Conservation (phyloP, 1,140 invertebrate genomes). For the Danaus melanippus region DNA sequence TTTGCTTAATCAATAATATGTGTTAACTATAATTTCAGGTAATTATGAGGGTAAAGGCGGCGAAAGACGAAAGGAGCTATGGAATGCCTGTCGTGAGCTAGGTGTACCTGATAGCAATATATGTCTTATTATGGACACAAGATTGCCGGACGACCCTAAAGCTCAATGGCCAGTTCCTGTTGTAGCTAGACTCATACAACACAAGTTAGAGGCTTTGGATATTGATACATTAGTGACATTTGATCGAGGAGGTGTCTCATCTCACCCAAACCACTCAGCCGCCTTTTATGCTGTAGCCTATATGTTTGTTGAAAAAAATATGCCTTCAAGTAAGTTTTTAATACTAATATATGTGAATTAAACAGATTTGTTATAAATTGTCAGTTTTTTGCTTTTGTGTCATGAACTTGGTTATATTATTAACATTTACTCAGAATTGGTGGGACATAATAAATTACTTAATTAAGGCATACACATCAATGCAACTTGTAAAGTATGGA, state of each 20-base stretch:
- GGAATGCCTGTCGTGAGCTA: conserved; percentile 81
- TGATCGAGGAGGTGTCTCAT: conserved; percentile 91
- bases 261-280: conserved; percentile 90
- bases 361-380: too few relatives aligned
- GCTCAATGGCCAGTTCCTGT: conserved; percentile 83
- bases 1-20: too few relatives aligned
- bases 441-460: too few relatives aligned
- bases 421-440: too few relatives aligned
- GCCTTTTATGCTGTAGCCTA: conserved; percentile 85
- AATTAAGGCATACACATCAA: too few relatives aligned
- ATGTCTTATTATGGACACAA: conserved; percentile 78
- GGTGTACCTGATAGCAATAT: conserved; percentile 86
- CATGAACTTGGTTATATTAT: too few relatives aligned
- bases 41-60: conserved; percentile 80
- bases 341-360: neutral
- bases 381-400: too few relatives aligned
- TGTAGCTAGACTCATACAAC: conserved; percentile 80
- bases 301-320: conserved; percentile 80
- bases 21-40: conserved; percentile 68
- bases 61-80: conserved; percentile 83
- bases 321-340: conserved; percentile 74
- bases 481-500: too few relatives aligned
- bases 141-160: conserved; percentile 83
- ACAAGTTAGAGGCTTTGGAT: conserved; percentile 80
- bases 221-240: conserved; percentile 93